Evolutionary conservation across 2,888 invertebrate genomes (phyloP).

Genomic region (Epinotia demarniana): DNA sequence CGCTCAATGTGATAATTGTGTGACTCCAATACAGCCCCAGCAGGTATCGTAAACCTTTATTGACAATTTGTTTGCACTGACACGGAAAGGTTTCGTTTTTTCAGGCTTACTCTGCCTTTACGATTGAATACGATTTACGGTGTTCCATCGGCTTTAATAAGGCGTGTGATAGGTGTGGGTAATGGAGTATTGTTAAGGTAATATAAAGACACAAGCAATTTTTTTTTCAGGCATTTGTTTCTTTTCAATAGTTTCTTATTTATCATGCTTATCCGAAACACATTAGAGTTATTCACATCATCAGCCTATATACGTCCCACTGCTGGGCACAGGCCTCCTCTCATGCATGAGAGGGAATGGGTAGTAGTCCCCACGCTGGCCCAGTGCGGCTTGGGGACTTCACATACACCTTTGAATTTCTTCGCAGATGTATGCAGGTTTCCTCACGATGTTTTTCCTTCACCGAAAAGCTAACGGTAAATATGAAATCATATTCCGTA

Average conservation of each 20-base stretch:
- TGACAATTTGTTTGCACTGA: conserved; percentile 61
- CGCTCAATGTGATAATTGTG: conserved; percentile 35
- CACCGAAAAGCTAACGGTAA: no score
- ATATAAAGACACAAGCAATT: neutral
- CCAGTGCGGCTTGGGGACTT: no score
- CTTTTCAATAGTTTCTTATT: neutral
- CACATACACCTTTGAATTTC: no score
- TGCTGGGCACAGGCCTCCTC: no score
- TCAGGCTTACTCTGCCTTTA: conserved; percentile 52
- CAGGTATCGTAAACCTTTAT: conserved; percentile 56
- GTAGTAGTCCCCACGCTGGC: no score
- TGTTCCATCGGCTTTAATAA: conserved; percentile 46
- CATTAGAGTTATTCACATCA: no score
- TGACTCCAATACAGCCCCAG: conserved; percentile 46
- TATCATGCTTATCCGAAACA: no score
- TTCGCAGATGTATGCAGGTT: no score
- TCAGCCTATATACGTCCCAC: no score
- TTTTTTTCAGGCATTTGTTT: neutral
- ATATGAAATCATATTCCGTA: no score
- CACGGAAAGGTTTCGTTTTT: conserved; percentile 54
- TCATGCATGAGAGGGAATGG: no score
- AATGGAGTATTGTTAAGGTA: conserved; percentile 5
- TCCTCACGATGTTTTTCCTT: no score
- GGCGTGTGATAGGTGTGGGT: conserved; percentile 46
- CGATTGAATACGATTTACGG: conserved; percentile 40